Conservation (phyloP, 2,888 invertebrate genomes). For the Fragum sueziense region DNA sequence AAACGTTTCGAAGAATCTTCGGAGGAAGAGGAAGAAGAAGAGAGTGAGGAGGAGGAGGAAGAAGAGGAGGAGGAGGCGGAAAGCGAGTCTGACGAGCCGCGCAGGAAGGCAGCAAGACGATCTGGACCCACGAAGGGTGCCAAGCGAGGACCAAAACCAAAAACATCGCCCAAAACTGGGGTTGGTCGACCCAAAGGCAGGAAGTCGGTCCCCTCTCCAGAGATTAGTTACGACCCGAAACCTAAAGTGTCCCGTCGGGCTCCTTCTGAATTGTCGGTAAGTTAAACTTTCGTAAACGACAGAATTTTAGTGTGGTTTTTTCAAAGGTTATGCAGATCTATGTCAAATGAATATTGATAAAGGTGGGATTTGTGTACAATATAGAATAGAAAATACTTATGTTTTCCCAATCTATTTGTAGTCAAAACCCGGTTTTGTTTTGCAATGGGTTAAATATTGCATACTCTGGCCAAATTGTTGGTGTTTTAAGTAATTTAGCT, state of each 20-base stretch:
- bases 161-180: constrained; percentile 39
- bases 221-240: constrained; percentile 45
- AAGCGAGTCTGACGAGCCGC: constrained; percentile 49
- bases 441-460: too few relatives aligned
- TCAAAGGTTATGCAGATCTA: too few relatives aligned
- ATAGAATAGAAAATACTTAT: too few relatives aligned
- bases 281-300: too few relatives aligned
- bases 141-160: constrained; percentile 37
- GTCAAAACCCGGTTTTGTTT: too few relatives aligned
- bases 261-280: constrained; percentile 76
- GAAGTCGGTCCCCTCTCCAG: constrained; percentile 43
- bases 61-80: constrained; percentile 50
- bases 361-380: too few relatives aligned
- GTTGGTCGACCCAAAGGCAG: constrained; percentile 32
- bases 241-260: constrained; percentile 67
- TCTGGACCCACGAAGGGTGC: constrained; percentile 34
- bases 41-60: constrained; percentile 30
- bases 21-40: constrained; percentile 49
- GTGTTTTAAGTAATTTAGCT: too few relatives aligned
- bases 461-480: too few relatives aligned
- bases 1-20: constrained; percentile 55
- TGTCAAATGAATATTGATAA: too few relatives aligned
- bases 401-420: too few relatives aligned
- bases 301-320: too few relatives aligned
- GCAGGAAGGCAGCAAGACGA: constrained; percentile 51